Conservation (phyloP, 92 coral and sea anemone species). For the Parazoanthus swiftii region DNA sequence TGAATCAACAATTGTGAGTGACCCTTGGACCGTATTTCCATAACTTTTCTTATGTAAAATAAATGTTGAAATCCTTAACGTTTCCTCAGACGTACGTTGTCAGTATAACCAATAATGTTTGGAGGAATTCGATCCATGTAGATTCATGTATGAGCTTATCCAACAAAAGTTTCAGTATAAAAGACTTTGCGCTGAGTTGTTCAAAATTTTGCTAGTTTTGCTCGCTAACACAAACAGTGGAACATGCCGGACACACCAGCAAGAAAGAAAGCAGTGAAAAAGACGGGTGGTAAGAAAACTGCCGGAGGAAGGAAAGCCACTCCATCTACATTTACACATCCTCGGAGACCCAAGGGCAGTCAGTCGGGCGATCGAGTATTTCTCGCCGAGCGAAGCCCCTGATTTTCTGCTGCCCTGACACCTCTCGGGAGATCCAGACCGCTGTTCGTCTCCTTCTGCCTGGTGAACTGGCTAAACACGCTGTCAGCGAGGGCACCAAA, state of each 20-base stretch:
- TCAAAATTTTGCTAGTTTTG: not conserved
- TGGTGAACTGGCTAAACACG: too few relatives aligned
- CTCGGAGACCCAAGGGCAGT: too few relatives aligned
- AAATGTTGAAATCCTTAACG: not conserved
- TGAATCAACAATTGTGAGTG: too few relatives aligned
- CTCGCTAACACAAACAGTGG: not conserved
- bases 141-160: not conserved
- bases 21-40: not conserved
- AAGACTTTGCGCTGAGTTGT: not conserved
- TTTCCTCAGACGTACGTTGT: conserved; percentile 2
- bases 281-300: not conserved
- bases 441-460: too few relatives aligned
- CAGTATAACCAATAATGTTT: not conserved
- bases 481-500: too few relatives aligned
- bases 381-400: too few relatives aligned
- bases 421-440: too few relatives aligned
- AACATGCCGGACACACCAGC: not conserved
- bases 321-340: conserved; percentile 14
- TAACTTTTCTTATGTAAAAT: not conserved
- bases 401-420: too few relatives aligned
- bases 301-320: conserved; percentile 8
- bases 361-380: too few relatives aligned
- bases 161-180: not conserved
- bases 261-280: not conserved
- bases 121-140: not conserved